phyloP scores from a whole-genome alignment of 2,113 vertebrate species.

The Ictidomys tridecemlineatus region DNA sequence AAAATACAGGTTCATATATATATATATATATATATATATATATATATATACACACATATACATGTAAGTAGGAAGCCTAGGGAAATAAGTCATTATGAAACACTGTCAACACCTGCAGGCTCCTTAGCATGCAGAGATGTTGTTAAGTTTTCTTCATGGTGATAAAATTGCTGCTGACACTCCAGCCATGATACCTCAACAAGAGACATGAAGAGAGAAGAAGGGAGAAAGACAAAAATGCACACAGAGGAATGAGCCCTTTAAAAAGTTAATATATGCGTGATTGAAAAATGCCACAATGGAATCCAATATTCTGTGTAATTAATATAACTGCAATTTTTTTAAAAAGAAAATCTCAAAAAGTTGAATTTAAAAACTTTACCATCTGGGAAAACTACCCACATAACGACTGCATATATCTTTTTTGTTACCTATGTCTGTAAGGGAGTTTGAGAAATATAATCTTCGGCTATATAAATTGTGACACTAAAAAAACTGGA shows the following conservation, averaged over 20 bases:
- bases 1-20: background rate
- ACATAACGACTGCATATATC: background rate
- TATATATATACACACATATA: background rate
- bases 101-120: background rate
- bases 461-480: background rate
- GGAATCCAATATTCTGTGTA: too few species aligned
- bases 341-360: too few species aligned
- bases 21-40: background rate
- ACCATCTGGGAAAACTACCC: background rate
- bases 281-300: too few species aligned
- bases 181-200: background rate
- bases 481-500: background rate
- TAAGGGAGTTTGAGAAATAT: background rate
- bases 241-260: background rate
- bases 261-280: background rate
- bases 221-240: background rate
- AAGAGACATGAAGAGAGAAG: background rate
- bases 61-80: background rate
- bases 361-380: too few species aligned
- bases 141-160: background rate
- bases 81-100: background rate
- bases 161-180: conserved; percentile 7
- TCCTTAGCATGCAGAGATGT: background rate
- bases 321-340: too few species aligned
- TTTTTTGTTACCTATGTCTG: background rate